These are phyloP conservation scores for Callopanchax toddi DNA, from an alignment of 2,113 vertebrate species.

Conservation along the genomic window DNA sequence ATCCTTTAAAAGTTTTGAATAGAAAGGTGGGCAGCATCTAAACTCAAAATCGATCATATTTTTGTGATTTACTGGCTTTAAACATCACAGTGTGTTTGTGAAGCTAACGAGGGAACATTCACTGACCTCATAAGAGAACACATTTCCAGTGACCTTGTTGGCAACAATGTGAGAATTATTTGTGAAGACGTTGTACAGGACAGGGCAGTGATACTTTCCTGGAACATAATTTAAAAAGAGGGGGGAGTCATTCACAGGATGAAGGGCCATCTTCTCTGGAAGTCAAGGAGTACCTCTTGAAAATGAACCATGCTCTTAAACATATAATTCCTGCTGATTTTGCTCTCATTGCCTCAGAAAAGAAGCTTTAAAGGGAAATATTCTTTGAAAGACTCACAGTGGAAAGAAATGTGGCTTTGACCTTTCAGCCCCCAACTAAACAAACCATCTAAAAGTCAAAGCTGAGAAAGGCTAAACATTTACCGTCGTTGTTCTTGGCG, in stretches of 20 bases:
- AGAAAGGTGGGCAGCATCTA: too few relatives aligned
- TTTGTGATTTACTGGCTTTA: too few relatives aligned
- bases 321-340: not conserved
- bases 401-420: too few relatives aligned
- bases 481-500: constrained; percentile 94
- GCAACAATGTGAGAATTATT: constrained; percentile 96
- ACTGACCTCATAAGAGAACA: constrained; percentile 91
- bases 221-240: not conserved
- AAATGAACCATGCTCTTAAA: too few relatives aligned
- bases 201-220: constrained; percentile 97
- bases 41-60: too few relatives aligned
- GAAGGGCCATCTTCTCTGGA: not conserved
- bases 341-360: not conserved
- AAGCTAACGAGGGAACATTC: too few relatives aligned
- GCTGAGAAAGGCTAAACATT: constrained; percentile 37
- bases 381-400: too few relatives aligned
- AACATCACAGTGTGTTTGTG: too few relatives aligned
- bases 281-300: not conserved
- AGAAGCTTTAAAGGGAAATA: not conserved
- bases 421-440: too few relatives aligned
- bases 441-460: too few relatives aligned
- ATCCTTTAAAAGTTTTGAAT: too few relatives aligned
- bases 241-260: constrained; percentile 1
- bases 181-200: constrained; percentile 94
- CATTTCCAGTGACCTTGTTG: constrained; percentile 92